Percentiles rank a stretch among this genome's conserved stretches.
These are phyloP conservation scores for Dolichallabes microphthalmus DNA, from an alignment of 2,113 vertebrate species.

Conservation along the genomic window DNA sequence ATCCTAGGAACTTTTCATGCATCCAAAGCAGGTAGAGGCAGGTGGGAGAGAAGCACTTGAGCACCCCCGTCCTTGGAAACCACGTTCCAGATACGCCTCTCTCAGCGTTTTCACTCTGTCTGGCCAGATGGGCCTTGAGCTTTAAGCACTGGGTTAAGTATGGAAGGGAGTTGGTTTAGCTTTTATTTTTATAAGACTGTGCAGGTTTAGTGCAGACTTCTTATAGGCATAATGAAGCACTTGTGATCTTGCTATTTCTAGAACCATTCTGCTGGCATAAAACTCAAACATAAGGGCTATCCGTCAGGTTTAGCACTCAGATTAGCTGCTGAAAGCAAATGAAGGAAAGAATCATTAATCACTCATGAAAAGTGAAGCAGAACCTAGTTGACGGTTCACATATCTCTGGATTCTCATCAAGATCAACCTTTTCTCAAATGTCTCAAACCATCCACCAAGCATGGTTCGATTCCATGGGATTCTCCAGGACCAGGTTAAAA, in stretches of 20 bases:
- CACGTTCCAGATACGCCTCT: conserved; percentile 2
- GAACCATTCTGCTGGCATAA: not conserved
- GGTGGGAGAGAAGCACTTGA: conserved; percentile 20
- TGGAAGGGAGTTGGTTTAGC: conserved; percentile 3
- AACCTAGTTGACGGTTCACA: too few relatives aligned
- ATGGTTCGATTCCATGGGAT: too few relatives aligned
- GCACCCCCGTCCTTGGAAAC: not conserved
- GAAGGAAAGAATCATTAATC: too few relatives aligned
- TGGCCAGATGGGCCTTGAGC: conserved; percentile 24
- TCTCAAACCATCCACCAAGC: too few relatives aligned
- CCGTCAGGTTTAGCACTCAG: not conserved
- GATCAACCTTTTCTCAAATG: not conserved
- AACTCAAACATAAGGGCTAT: not conserved
- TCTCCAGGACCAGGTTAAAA: too few relatives aligned
- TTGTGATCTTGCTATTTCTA: not conserved
- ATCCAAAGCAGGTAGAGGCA: conserved; percentile 38
- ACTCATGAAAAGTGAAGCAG: too few relatives aligned
- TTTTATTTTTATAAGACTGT: not conserved
- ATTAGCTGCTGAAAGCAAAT: not conserved
- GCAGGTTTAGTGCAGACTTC: not conserved
- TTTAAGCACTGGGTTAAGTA: not conserved
- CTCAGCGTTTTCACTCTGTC: conserved; percentile 5
- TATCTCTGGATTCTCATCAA: too few relatives aligned
- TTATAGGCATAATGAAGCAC: not conserved
- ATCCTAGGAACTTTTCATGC: conserved; percentile 14